These are phyloP conservation scores for Plotosus lineatus DNA, from an alignment of 2,113 vertebrate species.

Conservation along the genomic window DNA sequence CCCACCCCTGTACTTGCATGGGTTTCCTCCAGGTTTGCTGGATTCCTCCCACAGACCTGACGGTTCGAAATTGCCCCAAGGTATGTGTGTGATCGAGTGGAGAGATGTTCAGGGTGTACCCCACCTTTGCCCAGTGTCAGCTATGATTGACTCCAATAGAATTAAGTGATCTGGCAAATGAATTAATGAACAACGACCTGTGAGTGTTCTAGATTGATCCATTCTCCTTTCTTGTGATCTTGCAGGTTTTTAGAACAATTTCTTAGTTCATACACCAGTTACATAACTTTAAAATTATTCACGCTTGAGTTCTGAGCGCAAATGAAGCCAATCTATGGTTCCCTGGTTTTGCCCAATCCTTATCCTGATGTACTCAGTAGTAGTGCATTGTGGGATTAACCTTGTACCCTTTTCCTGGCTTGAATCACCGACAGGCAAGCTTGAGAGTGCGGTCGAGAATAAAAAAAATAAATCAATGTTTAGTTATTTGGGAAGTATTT, in stretches of 20 bases:
- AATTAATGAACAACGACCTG: no score
- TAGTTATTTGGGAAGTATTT: neutral
- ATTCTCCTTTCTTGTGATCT: neutral
- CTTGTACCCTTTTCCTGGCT: neutral
- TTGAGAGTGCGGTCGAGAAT: neutral
- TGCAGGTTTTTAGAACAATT: neutral
- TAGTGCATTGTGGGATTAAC: slow-evolving; percentile 3
- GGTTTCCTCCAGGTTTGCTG: no score
- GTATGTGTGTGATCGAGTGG: no score
- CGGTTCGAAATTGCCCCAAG: no score
- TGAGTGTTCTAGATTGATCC: neutral
- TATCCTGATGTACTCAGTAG: slow-evolving; percentile 22
- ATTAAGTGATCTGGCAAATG: no score
- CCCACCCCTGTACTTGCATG: no score
- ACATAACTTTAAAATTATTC: neutral
- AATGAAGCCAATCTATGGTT: slow-evolving; percentile 2
- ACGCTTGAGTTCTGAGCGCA: neutral
- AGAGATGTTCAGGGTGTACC: no score
- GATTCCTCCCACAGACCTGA: no score
- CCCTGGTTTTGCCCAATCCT: neutral
- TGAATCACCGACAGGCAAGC: neutral
- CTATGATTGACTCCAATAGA: no score
- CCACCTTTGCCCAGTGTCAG: no score
- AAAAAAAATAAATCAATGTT: neutral
- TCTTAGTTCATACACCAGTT: neutral